Conservation (phyloP, 2,113 vertebrate genomes). For the Microcebus murinus region DNA sequence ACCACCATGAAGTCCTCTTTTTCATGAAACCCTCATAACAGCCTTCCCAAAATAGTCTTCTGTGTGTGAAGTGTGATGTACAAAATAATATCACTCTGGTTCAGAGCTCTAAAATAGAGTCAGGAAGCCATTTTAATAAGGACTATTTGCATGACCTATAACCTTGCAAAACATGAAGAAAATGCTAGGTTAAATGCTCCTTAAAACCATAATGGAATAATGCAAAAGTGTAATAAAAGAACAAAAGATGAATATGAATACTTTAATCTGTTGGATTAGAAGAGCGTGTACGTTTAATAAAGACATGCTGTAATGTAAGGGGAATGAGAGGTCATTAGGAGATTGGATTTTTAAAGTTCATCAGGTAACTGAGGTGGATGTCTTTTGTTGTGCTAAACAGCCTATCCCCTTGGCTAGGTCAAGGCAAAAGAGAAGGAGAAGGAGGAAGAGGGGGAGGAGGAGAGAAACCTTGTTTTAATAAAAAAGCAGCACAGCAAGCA, state of each 20-base stretch:
- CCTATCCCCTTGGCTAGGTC: neutral
- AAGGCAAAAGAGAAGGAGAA: neutral
- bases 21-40: neutral
- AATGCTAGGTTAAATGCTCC: neutral
- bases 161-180: neutral
- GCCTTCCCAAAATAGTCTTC: neutral
- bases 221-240: neutral
- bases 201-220: neutral
- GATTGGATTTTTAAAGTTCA: neutral
- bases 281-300: neutral
- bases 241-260: neutral
- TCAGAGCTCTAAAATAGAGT: neutral
- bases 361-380: neutral
- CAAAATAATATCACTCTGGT: neutral
- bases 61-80: neutral
- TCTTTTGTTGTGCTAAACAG: neutral
- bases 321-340: neutral
- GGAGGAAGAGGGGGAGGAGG: fast-evolving
- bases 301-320: neutral
- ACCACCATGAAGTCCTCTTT: neutral
- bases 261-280: neutral
- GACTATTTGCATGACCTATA: neutral
- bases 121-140: neutral
- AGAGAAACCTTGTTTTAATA: neutral
- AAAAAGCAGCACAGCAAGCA: neutral